These are phyloP conservation scores for Andrena chrysosceles DNA, from an alignment of 2,888 invertebrate genomes.

Conservation along the genomic window DNA sequence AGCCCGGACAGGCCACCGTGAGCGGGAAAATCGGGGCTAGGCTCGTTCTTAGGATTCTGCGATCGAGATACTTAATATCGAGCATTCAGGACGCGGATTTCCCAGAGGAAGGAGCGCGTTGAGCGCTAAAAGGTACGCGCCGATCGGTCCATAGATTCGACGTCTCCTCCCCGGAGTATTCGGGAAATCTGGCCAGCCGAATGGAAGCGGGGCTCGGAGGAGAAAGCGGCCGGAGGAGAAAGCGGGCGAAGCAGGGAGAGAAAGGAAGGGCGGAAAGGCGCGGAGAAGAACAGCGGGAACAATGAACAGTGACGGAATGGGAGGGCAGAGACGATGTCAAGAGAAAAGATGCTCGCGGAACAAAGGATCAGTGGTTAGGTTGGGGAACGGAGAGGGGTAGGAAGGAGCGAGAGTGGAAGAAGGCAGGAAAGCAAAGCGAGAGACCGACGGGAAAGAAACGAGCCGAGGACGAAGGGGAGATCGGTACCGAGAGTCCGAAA, in stretches of 20 bases:
- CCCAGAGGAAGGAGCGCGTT: slow-evolving; percentile 71
- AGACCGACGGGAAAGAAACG: slow-evolving; percentile 41
- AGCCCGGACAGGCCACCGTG: slow-evolving; percentile 7
- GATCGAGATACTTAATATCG: slow-evolving; percentile 72
- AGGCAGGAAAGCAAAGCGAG: slow-evolving; percentile 61
- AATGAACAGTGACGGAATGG: not conserved
- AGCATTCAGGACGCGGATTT: slow-evolving; percentile 73
- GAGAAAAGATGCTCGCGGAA: slow-evolving; percentile 37
- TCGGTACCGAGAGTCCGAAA: slow-evolving; percentile 71
- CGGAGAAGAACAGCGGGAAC: slow-evolving; percentile 19
- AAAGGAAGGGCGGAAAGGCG: slow-evolving; percentile 2
- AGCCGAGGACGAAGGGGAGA: slow-evolving; percentile 50
- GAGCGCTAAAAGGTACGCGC: slow-evolving; percentile 74
- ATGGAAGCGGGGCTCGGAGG: slow-evolving; percentile 11
- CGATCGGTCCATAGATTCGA: slow-evolving; percentile 74
- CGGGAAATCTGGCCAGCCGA: slow-evolving; percentile 59
- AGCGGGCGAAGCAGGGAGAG: not conserved
- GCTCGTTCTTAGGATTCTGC: slow-evolving; percentile 62
- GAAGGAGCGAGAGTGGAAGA: slow-evolving; percentile 31
- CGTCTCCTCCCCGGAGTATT: slow-evolving; percentile 65
- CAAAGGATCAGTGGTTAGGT: slow-evolving; percentile 34
- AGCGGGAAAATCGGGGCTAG: slow-evolving; percentile 47
- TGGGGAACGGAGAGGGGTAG: slow-evolving; percentile 22
- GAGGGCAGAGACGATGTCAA: slow-evolving; percentile 21
- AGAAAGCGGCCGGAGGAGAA: slow-evolving; percentile 17